Evolutionary conservation across 2,113 vertebrate genomes (phyloP).

Genomic region (Leiothrix lutea): DNA sequence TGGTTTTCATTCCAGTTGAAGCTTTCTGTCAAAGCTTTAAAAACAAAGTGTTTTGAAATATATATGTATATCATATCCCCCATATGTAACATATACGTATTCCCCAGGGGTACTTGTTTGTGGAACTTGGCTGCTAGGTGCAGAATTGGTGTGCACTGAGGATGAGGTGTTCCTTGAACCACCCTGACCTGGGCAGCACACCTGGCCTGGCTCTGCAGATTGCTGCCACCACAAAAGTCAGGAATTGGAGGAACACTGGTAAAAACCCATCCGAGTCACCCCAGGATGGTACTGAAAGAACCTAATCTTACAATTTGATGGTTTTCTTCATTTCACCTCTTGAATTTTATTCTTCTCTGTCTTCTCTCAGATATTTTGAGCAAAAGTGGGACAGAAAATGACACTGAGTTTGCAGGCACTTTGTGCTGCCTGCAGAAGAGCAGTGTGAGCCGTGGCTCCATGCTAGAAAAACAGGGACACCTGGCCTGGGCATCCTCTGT

Average conservation of each 20-base stretch:
- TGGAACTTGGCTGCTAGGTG: background rate
- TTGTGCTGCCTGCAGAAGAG: background rate
- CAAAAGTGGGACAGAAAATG: background rate
- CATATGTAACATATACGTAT: rapidly evolving
- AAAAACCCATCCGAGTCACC: background rate
- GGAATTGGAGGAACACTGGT: background rate
- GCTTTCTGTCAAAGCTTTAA: background rate
- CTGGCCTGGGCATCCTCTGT: background rate
- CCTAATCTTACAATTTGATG: background rate
- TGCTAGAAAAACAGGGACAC: too few species aligned
- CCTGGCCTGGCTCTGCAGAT: background rate
- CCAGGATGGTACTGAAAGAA: background rate
- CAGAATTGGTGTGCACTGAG: background rate
- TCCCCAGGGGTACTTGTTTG: background rate
- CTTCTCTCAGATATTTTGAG: background rate
- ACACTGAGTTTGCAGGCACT: background rate
- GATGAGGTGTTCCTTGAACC: background rate
- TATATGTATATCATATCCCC: rapidly evolving
- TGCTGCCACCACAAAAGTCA: background rate
- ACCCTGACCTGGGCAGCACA: background rate
- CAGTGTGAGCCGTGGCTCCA: rapidly evolving
- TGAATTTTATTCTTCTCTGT: background rate
- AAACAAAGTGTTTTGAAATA: background rate
- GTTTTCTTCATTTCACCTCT: background rate
- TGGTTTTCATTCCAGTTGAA: background rate